Evolutionary conservation across 1,140 invertebrate genomes (phyloP).

Genomic region (Drosophila oshimai): DNA sequence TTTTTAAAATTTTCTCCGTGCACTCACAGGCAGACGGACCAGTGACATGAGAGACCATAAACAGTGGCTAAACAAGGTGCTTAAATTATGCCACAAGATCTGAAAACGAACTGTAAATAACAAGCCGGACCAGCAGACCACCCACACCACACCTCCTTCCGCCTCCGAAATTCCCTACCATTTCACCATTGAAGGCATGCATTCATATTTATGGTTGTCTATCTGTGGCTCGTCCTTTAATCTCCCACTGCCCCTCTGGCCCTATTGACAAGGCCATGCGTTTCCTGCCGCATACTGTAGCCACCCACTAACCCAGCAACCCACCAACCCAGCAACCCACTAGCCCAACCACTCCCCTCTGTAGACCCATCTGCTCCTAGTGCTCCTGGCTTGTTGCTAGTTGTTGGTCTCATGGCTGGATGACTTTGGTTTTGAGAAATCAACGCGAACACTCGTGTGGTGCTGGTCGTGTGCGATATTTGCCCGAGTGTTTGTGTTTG

Average conservation of each 20-base stretch:
- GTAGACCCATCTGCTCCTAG: constrained; percentile 9
- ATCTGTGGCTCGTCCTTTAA: constrained; percentile 26
- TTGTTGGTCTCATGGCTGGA: constrained; percentile 74
- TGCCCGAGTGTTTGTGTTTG: constrained; percentile 56
- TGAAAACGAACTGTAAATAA: constrained; percentile 76
- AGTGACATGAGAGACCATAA: constrained; percentile 76
- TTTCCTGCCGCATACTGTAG: constrained; percentile 67
- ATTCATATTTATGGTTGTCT: constrained; percentile 73
- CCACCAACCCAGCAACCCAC: no score
- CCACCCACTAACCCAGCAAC: no score
- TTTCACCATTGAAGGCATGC: constrained; percentile 10
- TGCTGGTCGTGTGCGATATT: constrained; percentile 14
- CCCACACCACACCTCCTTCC: neutral
- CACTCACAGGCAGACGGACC: constrained; percentile 47
- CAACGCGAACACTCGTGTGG: constrained; percentile 46
- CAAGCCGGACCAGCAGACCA: constrained; percentile 38
- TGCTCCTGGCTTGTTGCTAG: constrained; percentile 58
- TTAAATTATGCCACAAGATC: constrained; percentile 80
- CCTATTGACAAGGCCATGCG: constrained; percentile 59
- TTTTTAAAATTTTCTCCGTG: neutral
- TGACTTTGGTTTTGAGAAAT: constrained; percentile 77
- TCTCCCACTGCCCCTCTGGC: neutral
- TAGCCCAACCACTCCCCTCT: no score
- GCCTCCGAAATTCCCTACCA: neutral
- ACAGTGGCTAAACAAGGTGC: constrained; percentile 80